These are phyloP conservation scores for Timandra comae DNA, from an alignment of 2,888 invertebrate species.

Conservation along the genomic window DNA sequence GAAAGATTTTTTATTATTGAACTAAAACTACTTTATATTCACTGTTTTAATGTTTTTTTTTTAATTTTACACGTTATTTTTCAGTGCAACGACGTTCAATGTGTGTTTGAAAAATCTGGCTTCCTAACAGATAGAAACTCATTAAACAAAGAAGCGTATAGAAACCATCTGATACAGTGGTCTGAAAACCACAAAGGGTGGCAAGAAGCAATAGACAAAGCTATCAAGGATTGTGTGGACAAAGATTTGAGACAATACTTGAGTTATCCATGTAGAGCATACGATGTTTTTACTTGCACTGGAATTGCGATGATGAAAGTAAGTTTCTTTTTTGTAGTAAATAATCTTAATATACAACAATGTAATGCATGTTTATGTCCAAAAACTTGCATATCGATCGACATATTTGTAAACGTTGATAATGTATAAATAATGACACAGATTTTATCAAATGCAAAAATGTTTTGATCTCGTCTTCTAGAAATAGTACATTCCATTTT, in stretches of 20 bases:
- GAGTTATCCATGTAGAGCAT: slow-evolving; percentile 54
- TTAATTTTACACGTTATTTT: slow-evolving; percentile 14
- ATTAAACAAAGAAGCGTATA: slow-evolving; percentile 54
- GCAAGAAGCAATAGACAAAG: slow-evolving; percentile 50
- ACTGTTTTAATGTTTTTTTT: no score
- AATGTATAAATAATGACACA: no score
- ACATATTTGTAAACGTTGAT: no score
- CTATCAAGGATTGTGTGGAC: slow-evolving; percentile 56
- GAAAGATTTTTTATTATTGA: no score
- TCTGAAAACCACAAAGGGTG: slow-evolving; percentile 45
- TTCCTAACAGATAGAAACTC: slow-evolving; percentile 50
- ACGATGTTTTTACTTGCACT: slow-evolving; percentile 65
- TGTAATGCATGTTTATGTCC: no score
- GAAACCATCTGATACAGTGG: slow-evolving; percentile 49
- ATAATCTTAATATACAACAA: no score
- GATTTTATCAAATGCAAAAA: no score
- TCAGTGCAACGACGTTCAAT: slow-evolving; percentile 64
- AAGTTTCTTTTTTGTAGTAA: slow-evolving; percentile 4
- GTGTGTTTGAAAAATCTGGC: slow-evolving; percentile 62
- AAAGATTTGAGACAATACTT: slow-evolving; percentile 56
- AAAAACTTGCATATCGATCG: no score
- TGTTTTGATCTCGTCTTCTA: no score
- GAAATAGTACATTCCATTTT: no score
- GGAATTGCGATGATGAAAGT: slow-evolving; percentile 69
- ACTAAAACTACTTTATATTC: slow-evolving; percentile 1